Evolutionary conservation across 2,888 invertebrate genomes (phyloP), one percentile per base, ranked within the genome.

Genomic region (Cantharis lateralis): DNA sequence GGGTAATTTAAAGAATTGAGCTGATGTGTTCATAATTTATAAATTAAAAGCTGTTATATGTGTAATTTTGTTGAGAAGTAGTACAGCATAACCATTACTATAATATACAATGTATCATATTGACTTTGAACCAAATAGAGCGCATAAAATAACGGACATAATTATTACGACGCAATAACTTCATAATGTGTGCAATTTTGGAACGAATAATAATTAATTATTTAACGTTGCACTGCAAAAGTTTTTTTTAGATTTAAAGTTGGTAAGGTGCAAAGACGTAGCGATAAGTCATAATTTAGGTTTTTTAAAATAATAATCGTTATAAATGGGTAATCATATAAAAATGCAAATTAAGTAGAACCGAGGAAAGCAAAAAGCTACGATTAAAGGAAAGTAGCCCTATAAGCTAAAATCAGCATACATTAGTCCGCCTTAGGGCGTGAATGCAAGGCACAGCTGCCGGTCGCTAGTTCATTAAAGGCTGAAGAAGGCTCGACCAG

Each of bases 381-480:
- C 83, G 82, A 83, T 83, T 83, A 83, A 82, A 82, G 82, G 81
- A 81, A 82, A 82, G 82, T 80, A 81, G 81, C 80, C 83, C 82
- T 81, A 82, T 82, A 82, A 82, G 82, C 82, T 82, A 81, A 81
- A 81, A 83, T 83, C 82, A 82, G 82, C 83, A 83, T 83, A 83
- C 81, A 82, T 82, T 81, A 82, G 81, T 79, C 81, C 81, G 80
- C 78, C 81, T 77, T 71, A 72, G 80, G 81, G 81, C 81, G 83
- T 80, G 77, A 81, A 81, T 74, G 78, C 77, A 79, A 80, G 80
- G 79, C 80, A 79, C 78, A 80, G 78, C 79, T 80, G 78, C 80
- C 80, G 78, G 78, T 77, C 79, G 79, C 81, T 77, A 83, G 83
- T 84, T 84, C 83, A 84, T 84, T 84, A 84, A 79, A 78, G 81